Evolutionary conservation across 2,113 vertebrate species (phyloP).

Genomic region (Solea senegalensis): DNA sequence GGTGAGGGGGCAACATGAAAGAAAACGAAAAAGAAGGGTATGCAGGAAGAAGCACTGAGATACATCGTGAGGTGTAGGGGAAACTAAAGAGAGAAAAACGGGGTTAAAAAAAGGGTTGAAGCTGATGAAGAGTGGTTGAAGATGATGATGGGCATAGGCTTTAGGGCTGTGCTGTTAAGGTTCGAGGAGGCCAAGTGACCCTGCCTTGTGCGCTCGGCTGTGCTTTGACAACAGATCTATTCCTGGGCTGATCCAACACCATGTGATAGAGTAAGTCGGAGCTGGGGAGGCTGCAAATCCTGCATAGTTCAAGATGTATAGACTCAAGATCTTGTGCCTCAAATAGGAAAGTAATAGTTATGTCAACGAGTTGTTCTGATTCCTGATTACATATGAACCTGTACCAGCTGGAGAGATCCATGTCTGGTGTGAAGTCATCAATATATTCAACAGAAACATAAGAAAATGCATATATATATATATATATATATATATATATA

Average conservation of each 20-base stretch:
- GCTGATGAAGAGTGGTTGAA: slow-evolving; percentile 16
- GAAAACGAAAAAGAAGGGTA: slow-evolving; percentile 23
- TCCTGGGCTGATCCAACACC: slow-evolving; percentile 17
- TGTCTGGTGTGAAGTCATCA: background rate
- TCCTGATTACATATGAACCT: background rate
- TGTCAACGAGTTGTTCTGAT: background rate
- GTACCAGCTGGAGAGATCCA: background rate
- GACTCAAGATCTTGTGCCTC: background rate
- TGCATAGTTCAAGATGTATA: background rate
- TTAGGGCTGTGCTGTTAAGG: slow-evolving; percentile 31
- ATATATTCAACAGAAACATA: background rate
- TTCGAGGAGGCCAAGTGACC: slow-evolving; percentile 25
- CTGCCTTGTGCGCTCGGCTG: slow-evolving; percentile 27
- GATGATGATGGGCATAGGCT: slow-evolving; percentile 32
- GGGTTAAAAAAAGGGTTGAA: slow-evolving; percentile 8
- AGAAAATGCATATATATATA: too few species aligned
- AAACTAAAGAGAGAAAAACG: slow-evolving; percentile 15
- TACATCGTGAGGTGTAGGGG: slow-evolving; percentile 18
- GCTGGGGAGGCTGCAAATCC: background rate
- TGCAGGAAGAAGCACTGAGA: slow-evolving; percentile 28
- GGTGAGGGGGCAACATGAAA: slow-evolving; percentile 13
- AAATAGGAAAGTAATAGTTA: background rate
- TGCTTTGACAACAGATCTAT: slow-evolving; percentile 13
- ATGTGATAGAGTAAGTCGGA: slow-evolving; percentile 7
- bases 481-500: too few species aligned